Percentiles rank a stretch among this genome's conserved stretches.
Evolutionary conservation across 2,888 invertebrate species (phyloP).

Genomic region (Callyntrura sp.): DNA sequence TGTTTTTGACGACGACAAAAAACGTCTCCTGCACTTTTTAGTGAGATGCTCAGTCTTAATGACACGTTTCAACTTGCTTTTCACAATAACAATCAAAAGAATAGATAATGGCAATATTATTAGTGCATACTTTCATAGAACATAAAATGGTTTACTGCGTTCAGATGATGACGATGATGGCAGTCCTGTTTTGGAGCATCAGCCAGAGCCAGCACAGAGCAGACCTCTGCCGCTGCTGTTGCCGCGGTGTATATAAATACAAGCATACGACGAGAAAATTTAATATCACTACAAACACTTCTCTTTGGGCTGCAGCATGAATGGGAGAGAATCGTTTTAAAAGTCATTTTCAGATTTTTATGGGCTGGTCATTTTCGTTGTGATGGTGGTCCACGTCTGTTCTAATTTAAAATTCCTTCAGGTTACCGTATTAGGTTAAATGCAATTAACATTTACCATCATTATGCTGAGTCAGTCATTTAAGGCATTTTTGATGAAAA

Average conservation of each 20-base stretch:
- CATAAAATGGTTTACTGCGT: slow-evolving; percentile 4
- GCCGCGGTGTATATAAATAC: background rate
- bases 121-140: slow-evolving; percentile 37
- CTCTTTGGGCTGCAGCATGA: background rate
- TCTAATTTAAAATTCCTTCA: slow-evolving; percentile 78
- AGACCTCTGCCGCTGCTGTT: background rate
- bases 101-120: slow-evolving; percentile 74
- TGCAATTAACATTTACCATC: slow-evolving; percentile 79
- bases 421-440: slow-evolving; percentile 80
- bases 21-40: slow-evolving; percentile 65
- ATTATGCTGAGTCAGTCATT: slow-evolving; percentile 77
- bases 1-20: slow-evolving; percentile 57
- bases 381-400: slow-evolving; percentile 76
- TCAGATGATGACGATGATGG: slow-evolving; percentile 4
- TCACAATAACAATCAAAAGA: slow-evolving; percentile 74
- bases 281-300: slow-evolving; percentile 42
- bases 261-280: background rate
- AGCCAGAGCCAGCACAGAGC: background rate
- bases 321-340: slow-evolving; percentile 60
- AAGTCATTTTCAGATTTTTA: slow-evolving; percentile 76
- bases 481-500: slow-evolving; percentile 76
- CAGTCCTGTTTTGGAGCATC: background rate
- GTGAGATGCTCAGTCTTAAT: slow-evolving; percentile 72
- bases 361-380: slow-evolving; percentile 78
- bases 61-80: slow-evolving; percentile 74